Conservation (phyloP, 2,797 vertebrate genomes). For the Ciconia nigra region DNA sequence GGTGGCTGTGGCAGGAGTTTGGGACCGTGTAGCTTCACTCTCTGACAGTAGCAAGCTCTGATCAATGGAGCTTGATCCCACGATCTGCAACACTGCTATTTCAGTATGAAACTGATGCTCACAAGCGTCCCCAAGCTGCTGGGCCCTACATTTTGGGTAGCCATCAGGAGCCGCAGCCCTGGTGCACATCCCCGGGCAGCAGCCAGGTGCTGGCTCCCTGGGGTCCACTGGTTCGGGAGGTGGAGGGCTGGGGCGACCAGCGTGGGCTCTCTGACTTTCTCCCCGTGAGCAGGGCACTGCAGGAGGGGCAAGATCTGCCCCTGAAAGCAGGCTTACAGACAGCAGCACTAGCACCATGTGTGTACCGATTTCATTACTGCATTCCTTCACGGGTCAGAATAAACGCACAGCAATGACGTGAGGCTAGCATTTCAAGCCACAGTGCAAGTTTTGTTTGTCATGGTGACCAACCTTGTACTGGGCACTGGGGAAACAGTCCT, state of each 20-base stretch:
- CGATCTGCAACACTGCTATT: not conserved
- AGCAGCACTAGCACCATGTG: too few relatives aligned
- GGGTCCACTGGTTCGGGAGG: not conserved
- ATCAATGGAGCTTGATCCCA: not conserved
- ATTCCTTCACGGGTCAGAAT: not conserved
- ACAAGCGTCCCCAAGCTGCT: not conserved
- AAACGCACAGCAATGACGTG: not conserved
- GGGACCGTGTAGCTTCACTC: not conserved
- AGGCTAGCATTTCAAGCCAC: not conserved
- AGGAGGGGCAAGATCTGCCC: not conserved
- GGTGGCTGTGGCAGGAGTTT: not conserved
- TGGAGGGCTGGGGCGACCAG: not conserved
- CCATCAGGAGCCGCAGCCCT: not conserved
- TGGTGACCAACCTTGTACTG: not conserved
- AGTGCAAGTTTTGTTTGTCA: not conserved
- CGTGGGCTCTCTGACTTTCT: not conserved
- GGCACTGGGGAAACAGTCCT: not conserved
- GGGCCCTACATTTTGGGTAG: not conserved
- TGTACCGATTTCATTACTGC: not conserved
- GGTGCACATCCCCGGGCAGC: not conserved
- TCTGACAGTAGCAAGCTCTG: not conserved
- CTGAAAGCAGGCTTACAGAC: not conserved
- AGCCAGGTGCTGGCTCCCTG: fast-evolving
- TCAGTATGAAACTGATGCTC: not conserved
- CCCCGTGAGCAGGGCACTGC: not conserved